These are phyloP conservation scores for Odontamblyopus lacepedii DNA, from an alignment of 2,797 vertebrate genomes.

Conservation along the genomic window DNA sequence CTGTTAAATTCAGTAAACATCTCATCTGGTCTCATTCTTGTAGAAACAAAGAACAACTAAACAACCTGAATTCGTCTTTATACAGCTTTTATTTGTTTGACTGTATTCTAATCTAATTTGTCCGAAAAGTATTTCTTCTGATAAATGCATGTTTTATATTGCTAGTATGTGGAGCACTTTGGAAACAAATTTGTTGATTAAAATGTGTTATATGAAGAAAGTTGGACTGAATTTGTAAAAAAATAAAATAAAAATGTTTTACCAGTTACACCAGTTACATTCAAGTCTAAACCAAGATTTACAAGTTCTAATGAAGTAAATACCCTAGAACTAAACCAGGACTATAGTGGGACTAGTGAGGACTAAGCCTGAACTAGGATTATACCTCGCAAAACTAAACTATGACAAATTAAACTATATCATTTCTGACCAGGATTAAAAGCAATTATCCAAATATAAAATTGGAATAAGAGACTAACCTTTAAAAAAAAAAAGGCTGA, in stretches of 20 bases:
- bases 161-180: no score
- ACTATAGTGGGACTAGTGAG: no score
- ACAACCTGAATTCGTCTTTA: no score
- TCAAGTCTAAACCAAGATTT: not conserved
- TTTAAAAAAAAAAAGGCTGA: not conserved
- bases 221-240: not conserved
- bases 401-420: not conserved
- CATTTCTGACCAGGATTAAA: not conserved
- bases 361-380: not conserved
- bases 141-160: no score
- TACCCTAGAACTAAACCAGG: not conserved
- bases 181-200: no score
- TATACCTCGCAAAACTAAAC: not conserved
- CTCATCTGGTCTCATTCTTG: no score
- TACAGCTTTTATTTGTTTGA: no score
- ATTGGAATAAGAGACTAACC: not conserved
- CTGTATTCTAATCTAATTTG: no score
- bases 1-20: no score
- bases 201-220: no score
- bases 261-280: not conserved
- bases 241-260: not conserved
- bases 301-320: not conserved
- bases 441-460: no score
- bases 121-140: no score
- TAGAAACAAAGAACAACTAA: not conserved